Evolutionary conservation across 2,797 vertebrate genomes (phyloP).

Genomic region (Rhinoraja longicauda): DNA sequence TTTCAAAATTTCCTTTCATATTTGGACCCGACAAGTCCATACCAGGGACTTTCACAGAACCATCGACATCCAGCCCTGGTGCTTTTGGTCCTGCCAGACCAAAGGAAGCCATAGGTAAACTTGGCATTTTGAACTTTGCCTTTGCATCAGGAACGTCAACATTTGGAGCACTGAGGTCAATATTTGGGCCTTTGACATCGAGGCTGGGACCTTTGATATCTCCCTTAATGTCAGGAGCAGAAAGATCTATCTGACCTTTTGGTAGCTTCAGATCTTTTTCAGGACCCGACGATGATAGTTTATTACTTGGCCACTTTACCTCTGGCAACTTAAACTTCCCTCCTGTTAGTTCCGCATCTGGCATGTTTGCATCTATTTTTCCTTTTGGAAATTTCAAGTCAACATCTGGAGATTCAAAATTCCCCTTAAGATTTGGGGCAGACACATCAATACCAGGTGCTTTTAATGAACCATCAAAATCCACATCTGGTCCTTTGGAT

Average conservation of each 20-base stretch:
- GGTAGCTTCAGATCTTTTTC: too few relatives aligned
- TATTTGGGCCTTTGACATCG: too few relatives aligned
- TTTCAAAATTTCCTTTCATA: slow-evolving; percentile 40
- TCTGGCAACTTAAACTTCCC: background rate
- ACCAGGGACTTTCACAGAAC: slow-evolving; percentile 42
- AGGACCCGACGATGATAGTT: too few relatives aligned
- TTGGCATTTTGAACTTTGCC: too few relatives aligned
- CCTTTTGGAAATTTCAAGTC: slow-evolving; percentile 38
- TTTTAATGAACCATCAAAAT: slow-evolving; percentile 41
- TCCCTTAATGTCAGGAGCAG: too few relatives aligned
- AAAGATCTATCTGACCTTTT: too few relatives aligned
- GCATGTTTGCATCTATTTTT: background rate
- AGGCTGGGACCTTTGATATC: too few relatives aligned
- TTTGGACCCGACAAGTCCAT: slow-evolving; percentile 42
- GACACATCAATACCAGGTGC: slow-evolving; percentile 43
- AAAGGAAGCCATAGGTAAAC: slow-evolving; percentile 35
- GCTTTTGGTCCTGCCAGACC: slow-evolving; percentile 46
- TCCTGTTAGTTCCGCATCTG: background rate
- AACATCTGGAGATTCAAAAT: slow-evolving; percentile 41
- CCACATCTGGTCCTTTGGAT: slow-evolving; percentile 52
- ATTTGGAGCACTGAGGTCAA: too few relatives aligned
- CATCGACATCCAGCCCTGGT: slow-evolving; percentile 43
- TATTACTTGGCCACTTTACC: too few relatives aligned
- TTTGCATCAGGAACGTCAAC: too few relatives aligned
- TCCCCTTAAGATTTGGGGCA: slow-evolving; percentile 41